Evolutionary conservation across 2,113 vertebrate species (phyloP).

Genomic region (Sinocyclocheilus anophthalmus): DNA sequence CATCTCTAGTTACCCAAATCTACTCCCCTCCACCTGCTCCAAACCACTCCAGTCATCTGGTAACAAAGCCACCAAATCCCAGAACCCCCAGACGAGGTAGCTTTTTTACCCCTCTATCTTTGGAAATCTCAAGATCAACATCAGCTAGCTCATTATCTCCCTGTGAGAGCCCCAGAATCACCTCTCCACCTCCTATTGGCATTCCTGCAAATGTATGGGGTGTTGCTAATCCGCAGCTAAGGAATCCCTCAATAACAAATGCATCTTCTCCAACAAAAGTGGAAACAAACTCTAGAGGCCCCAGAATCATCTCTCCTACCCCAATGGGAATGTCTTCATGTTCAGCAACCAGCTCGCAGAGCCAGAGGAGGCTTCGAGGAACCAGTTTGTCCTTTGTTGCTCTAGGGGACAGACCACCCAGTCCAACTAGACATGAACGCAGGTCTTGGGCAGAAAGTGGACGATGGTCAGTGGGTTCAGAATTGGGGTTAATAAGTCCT

Average conservation of each 20-base stretch:
- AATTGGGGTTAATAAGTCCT: constrained; percentile 55
- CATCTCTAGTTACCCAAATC: constrained; percentile 58
- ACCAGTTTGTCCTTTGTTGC: constrained; percentile 56
- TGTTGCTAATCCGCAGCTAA: constrained; percentile 67
- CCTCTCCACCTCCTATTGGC: constrained; percentile 74
- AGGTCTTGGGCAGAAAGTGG: constrained; percentile 62
- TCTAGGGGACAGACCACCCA: constrained; percentile 57
- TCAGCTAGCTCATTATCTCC: constrained; percentile 59
- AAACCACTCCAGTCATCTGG: constrained; percentile 61
- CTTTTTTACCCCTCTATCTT: constrained; percentile 66
- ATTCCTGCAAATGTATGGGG: constrained; percentile 68
- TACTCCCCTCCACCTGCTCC: constrained; percentile 72
- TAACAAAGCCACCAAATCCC: constrained; percentile 71
- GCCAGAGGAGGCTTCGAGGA: constrained; percentile 49
- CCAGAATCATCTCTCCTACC: constrained; percentile 44
- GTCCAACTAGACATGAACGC: constrained; percentile 53
- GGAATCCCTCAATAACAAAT: constrained; percentile 48
- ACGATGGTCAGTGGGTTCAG: constrained; percentile 56
- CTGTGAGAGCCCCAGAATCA: constrained; percentile 65
- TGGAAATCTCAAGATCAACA: constrained; percentile 64
- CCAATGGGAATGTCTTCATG: constrained; percentile 11
- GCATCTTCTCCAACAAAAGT: constrained; percentile 53
- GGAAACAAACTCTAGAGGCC: constrained; percentile 39
- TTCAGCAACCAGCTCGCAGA: constrained; percentile 47
- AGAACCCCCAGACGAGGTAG: constrained; percentile 49